Evolutionary conservation across 2,113 vertebrate genomes (phyloP).

Genomic region (Tyto alba): DNA sequence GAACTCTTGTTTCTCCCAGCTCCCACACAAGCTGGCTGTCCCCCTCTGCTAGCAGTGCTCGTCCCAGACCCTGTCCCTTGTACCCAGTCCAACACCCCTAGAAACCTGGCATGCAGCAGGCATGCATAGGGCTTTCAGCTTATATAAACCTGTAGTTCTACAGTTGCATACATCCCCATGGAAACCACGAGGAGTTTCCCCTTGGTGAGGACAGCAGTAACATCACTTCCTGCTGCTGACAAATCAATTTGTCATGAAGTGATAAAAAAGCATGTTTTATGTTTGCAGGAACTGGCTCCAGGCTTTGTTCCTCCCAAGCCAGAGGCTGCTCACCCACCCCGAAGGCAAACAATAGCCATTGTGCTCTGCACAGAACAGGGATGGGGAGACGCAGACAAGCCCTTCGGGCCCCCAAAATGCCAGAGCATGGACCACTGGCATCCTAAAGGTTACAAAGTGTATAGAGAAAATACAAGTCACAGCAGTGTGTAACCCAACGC

Average conservation of each 20-base stretch:
- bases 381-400: not conserved
- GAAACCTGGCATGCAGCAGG: not conserved
- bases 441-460: not conserved
- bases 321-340: constrained; percentile 49
- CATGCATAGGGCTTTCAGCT: constrained; percentile 40
- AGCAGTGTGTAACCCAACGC: not conserved
- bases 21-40: not conserved
- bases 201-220: constrained; percentile 63
- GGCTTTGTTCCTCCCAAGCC: constrained; percentile 59
- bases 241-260: constrained; percentile 71
- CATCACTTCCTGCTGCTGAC: constrained; percentile 82
- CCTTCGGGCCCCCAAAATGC: not conserved
- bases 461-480: no score
- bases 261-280: constrained; percentile 52
- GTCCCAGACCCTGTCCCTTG: not conserved
- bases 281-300: constrained; percentile 7
- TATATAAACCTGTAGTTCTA: constrained; percentile 43
- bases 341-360: constrained; percentile 49
- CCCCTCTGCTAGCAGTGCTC: rapidly evolving
- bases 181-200: constrained; percentile 79
- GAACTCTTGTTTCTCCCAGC: not conserved
- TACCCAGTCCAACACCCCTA: not conserved
- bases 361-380: not conserved
- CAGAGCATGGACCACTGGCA: not conserved
- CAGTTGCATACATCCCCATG: constrained; percentile 65